A percentile compares a stretch with the other conserved stretches of the same genome.
These are phyloP conservation scores for Panagrolaimus sp. DNA, from an alignment of 1,140 invertebrate genomes.

Conservation along the genomic window DNA sequence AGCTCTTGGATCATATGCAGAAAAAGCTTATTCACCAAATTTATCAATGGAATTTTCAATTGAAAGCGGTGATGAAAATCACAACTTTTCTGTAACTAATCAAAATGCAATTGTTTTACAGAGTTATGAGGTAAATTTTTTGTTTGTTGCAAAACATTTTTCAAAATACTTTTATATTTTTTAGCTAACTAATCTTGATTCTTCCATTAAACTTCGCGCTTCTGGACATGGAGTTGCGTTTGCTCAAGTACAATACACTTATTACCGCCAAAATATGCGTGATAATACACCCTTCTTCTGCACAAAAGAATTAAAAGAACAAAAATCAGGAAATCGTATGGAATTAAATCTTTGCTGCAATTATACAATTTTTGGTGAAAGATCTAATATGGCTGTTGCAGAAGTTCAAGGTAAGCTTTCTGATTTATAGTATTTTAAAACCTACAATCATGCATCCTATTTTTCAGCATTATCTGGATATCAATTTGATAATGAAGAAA, in stretches of 20 bases:
- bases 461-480: conserved; percentile 36
- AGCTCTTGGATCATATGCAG: conserved; percentile 59
- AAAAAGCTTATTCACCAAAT: conserved; percentile 40
- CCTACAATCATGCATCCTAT: conserved; percentile 1
- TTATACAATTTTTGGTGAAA: conserved; percentile 51
- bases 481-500: conserved; percentile 50
- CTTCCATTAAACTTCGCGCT: conserved; percentile 40
- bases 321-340: conserved; percentile 48
- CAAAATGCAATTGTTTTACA: conserved; percentile 57
- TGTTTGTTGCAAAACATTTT: background rate
- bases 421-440: too few relatives aligned
- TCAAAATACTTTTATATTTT: background rate
- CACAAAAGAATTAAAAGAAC: conserved; percentile 47
- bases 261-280: conserved; percentile 43
- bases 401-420: conserved; percentile 41
- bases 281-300: conserved; percentile 56
- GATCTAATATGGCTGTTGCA: conserved; percentile 56
- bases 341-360: conserved; percentile 57
- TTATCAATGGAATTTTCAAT: conserved; percentile 46
- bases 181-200: conserved; percentile 47
- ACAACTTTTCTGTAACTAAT: conserved; percentile 44
- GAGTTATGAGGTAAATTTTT: conserved; percentile 43
- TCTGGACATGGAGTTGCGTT: conserved; percentile 50
- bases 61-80: conserved; percentile 38
- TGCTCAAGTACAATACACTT: conserved; percentile 53